Evolutionary conservation across 1,140 invertebrate genomes (phyloP), one percentile per base, ranked within the genome.

Genomic region (Capitella teleta): DNA sequence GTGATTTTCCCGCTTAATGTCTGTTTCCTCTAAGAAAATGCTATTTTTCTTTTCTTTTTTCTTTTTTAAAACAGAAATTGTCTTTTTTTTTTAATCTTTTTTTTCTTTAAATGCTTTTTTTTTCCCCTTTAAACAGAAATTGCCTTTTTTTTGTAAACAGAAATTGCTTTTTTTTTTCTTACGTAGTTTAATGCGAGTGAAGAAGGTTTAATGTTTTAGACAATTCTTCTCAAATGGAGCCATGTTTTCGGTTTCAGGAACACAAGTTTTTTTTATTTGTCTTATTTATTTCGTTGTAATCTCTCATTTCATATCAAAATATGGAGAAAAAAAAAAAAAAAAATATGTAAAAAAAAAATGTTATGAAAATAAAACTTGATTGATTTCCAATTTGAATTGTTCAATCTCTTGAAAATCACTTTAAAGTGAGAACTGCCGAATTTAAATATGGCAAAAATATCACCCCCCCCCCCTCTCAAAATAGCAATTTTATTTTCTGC

Each of bases 11-110:
- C n/a, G n/a, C n/a, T n/a, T n/a, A n/a, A n/a, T n/a, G n/a, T n/a
- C n/a, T n/a, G 38, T 40, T 40, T 24, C 38, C 38, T 14, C 38
- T 1, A 24, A 19, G 16, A 18, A 40, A n/a, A 5, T 40, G 38
- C 38, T 40, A 24, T 24, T 40, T 40, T 40, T 40, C 19, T 24
- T 24, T 40, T 40, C 38, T 40, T 40, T 40, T 40, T 40, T 24
- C 3, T 34, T 16, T 34, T 34, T 10, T 34, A 34, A 34, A 34
- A 34, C 10, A 34, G 32, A 34, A 16, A 34, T 12, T 16, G 16
- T 16, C 10, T 34, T 34, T 34, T 34, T 34, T 34, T 10, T 34
- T 12, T 16, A 34, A 34, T 34, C 10, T 34, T 34, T 34, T 34
- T 12, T 12, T 16, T 16, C 32, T 34, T 34, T 34, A 34, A 16